These are phyloP conservation scores for Drosophila algonquin DNA, from an alignment of 2,888 invertebrate species.

Conservation along the genomic window DNA sequence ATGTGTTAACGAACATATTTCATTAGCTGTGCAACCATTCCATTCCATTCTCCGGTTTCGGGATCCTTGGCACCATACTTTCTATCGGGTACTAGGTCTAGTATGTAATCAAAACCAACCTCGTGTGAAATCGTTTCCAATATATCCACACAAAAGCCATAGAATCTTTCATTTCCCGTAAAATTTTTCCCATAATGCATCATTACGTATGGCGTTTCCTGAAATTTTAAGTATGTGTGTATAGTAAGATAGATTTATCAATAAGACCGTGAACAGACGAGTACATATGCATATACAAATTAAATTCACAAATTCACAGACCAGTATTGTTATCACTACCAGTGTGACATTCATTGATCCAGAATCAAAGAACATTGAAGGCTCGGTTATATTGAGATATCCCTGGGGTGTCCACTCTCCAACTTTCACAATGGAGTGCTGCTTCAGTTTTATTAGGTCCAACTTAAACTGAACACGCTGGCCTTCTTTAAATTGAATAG, in stretches of 20 bases:
- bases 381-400: conserved; percentile 89
- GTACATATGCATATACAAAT: neutral
- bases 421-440: conserved; percentile 89
- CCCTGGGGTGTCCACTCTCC: conserved; percentile 89
- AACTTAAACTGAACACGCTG: conserved; percentile 89
- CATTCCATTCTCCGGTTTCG: conserved; percentile 90
- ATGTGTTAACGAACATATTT: conserved; percentile 85
- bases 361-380: conserved; percentile 89
- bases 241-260: neutral
- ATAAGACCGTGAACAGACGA: neutral
- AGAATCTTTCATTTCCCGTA: conserved; percentile 90
- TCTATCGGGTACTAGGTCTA: conserved; percentile 89
- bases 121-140: conserved; percentile 88
- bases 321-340: conserved; percentile 91
- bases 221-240: neutral
- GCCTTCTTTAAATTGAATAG: conserved; percentile 92
- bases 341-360: conserved; percentile 90
- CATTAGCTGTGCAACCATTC: conserved; percentile 89
- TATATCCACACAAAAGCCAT: conserved; percentile 92
- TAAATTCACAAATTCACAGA: conserved; percentile 82
- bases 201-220: conserved; percentile 91
- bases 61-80: conserved; percentile 91
- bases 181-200: conserved; percentile 88
- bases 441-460: conserved; percentile 90
- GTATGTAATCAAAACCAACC: conserved; percentile 89